Evolutionary conservation across 1,140 invertebrate species (phyloP), one percentile per base, ranked within the genome.

Genomic region (Drosophila prosaltans): DNA sequence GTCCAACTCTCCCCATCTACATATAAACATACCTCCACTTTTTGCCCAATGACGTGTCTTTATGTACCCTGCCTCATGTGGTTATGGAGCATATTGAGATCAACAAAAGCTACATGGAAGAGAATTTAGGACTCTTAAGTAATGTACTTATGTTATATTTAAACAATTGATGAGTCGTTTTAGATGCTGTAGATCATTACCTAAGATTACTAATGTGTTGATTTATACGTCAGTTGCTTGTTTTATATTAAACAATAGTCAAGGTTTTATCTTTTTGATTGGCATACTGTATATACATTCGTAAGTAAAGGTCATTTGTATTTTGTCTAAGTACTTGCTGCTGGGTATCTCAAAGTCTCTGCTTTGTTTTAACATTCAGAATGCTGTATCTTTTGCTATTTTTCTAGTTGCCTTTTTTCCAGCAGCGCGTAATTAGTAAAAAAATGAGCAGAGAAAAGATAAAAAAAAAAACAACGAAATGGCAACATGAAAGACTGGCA

Each of bases 401-500:
- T 58, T 59, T 59, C 79, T 51, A 26, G 45, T 26, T 70, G 63
- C 69, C 75, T 59, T 59, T 59, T 36, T 59, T 59, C 57, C 57
- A 59, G 57, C 57, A 36, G 57, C 57, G 16, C 57, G 57, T 59
- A 59, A 59, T 62, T 69, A 74, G 68, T 70, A 74, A 71, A 66
- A 62, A 62, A 45, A 21, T 9, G 36, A 75, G 67, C 54, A 41
- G n/a, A 60, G 11, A 70, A 30, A 9, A 64, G 24, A 55, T 6
- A 21, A 36, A 75, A 48, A 73, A 61, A 79, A 48, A 76, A 74
- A 85, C 16, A 61, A 8, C 26, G 24, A 36, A 32, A 85, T 74
- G 51, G 71, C 71, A 74, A 85, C 81, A 85, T 86, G 78, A 85
- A 86, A 86, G 82, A 75, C 72, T 11, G 21, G 43, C 26, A 58